phyloP scores from a whole-genome alignment of 2,797 vertebrate species.

The Urocyon cinereoargenteus region DNA sequence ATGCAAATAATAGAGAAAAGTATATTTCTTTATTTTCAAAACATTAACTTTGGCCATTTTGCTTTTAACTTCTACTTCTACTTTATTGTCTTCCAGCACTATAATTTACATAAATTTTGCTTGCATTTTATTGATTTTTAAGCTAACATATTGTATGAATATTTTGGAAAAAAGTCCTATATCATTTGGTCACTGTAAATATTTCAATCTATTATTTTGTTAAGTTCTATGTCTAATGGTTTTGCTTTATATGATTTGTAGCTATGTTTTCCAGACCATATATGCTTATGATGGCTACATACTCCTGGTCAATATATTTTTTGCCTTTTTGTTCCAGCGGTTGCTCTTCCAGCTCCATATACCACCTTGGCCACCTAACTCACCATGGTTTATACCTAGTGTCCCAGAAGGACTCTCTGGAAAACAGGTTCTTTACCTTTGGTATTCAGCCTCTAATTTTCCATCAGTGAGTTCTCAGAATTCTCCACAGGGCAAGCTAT shows the following conservation, averaged over 20 bases:
- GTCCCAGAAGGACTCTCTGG: not conserved
- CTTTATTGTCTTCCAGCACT: not conserved
- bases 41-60: not conserved
- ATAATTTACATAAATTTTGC: not conserved
- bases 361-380: not conserved
- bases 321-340: not conserved
- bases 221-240: not conserved
- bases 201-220: not conserved
- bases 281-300: not conserved
- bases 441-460: not conserved
- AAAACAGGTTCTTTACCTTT: not conserved
- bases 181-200: not conserved
- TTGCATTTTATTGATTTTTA: slow-evolving; percentile 10
- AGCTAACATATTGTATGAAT: not conserved
- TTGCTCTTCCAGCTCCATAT: not conserved
- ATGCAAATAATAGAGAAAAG: not conserved
- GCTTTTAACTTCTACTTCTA: not conserved
- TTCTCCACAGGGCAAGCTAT: slow-evolving; percentile 1
- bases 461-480: not conserved
- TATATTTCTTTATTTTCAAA: not conserved
- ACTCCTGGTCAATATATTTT: not conserved
- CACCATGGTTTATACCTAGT: not conserved
- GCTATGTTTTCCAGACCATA: not conserved
- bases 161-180: not conserved
- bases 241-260: not conserved